Base-by-base conservation (phyloP, 2,113 vertebrate species). In the Anguilla japonica region DNA sequence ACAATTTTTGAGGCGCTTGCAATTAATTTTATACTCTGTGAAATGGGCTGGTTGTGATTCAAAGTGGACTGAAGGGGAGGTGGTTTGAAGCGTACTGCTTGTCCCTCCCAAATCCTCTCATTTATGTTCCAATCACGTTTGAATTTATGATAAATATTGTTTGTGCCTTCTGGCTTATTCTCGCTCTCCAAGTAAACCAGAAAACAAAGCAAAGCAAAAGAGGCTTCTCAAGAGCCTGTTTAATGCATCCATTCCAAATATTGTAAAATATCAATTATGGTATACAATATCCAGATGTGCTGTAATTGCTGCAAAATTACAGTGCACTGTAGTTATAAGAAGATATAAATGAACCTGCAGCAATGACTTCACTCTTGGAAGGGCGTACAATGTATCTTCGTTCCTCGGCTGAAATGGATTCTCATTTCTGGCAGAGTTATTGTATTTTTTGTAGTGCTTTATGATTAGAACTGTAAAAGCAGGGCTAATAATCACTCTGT, bases 401-500 rank as follows among this genome's bases (percentile, higher is more conserved):
- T 93, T 92, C 93, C 86, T 85, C 90, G n/a, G 92, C 91, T 94
- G 93, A 94, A 91, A 22, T 60, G 85, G 91, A 92, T 90, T 93
- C 90, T 93, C 91, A 87, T 92, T 92, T 87, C 89, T 91, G 87
- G 88, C 87, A 94, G 92, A 94, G 95, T 94, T 93, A 94, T 87
- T 87, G 84, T 83, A 88, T 93, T 95, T 94, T 94, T 93, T 94
- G 93, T 92, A 90, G 89, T 90, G 91, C 84, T 93, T 93, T 91
- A 93, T 91, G 92, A 92, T 94, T 93, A 94, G 93, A 96, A 91
- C 91, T 94, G 90, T 93, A 95, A 93, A 90, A 93, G 91, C 92
- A 94, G 94, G 95, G 90, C 86, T 94, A 95, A 95, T 95, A 96
- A 94, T 95, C 89, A 92, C 93, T 92, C 93, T 94, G 92, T 87